Conservation (phyloP, 2,113 vertebrate genomes). For the Myiopsitta monachus region DNA sequence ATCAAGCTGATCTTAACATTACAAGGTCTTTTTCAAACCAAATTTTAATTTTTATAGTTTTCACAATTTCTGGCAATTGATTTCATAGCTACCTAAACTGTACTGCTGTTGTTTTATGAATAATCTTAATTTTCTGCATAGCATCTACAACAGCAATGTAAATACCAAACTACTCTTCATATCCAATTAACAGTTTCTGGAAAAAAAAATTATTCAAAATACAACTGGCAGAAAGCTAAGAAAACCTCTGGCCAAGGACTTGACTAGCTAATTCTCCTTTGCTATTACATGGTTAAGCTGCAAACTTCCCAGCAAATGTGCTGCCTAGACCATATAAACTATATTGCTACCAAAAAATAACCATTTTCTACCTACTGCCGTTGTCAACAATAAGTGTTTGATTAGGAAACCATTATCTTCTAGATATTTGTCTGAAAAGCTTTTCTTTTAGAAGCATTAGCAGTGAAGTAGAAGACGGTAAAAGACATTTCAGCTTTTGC, state of each 20-base stretch:
- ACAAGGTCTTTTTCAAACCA: background rate
- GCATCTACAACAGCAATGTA: background rate
- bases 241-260: background rate
- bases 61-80: background rate
- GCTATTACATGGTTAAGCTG: background rate
- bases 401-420: background rate
- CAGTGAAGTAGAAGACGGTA: background rate
- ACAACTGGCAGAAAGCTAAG: background rate
- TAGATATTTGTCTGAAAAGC: background rate
- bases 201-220: background rate
- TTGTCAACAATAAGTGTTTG: background rate
- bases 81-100: background rate
- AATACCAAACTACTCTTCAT: background rate
- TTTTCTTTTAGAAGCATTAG: background rate
- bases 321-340: too few relatives aligned
- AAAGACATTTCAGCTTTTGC: background rate
- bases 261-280: background rate
- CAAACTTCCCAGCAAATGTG: background rate
- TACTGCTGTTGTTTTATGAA: background rate
- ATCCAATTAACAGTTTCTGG: background rate
- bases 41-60: constrained; percentile 20
- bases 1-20: background rate
- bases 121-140: background rate
- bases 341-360: background rate
- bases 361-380: background rate